These are phyloP conservation scores for Ephialtes manifestator DNA, from an alignment of 2,888 invertebrate genomes.

Conservation along the genomic window DNA sequence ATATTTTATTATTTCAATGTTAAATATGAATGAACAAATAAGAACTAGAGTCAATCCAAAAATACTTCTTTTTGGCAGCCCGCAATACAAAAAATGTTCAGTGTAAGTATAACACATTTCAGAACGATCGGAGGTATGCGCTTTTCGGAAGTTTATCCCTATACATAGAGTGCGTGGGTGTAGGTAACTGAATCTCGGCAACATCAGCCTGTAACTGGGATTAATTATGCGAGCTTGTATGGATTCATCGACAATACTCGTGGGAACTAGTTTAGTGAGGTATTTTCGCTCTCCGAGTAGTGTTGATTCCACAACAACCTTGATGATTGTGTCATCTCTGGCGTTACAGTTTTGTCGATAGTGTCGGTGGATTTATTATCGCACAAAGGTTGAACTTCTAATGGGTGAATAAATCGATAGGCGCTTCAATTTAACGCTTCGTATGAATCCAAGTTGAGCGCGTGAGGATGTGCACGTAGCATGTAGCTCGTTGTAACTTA, in stretches of 20 bases:
- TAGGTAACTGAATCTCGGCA: constrained; percentile 21
- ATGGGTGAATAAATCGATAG: background rate
- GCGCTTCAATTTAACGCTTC: background rate
- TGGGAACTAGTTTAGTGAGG: constrained; percentile 54
- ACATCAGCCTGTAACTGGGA: constrained; percentile 23
- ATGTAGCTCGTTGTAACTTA: background rate
- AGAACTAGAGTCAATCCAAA: too few species aligned
- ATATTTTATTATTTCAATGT: too few species aligned
- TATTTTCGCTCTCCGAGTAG: background rate
- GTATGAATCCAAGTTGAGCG: background rate
- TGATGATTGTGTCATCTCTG: background rate
- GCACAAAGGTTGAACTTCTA: background rate
- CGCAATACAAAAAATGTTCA: too few species aligned
- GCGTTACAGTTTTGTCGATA: background rate
- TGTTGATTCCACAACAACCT: background rate
- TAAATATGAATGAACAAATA: too few species aligned
- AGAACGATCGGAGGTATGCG: too few species aligned
- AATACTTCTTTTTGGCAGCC: too few species aligned
- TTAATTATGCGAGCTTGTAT: constrained; percentile 58
- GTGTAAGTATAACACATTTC: too few species aligned
- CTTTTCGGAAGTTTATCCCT: too few species aligned
- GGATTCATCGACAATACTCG: constrained; percentile 54
- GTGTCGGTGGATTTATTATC: background rate
- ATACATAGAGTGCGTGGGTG: too few species aligned
- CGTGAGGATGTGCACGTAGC: background rate